A percentile compares a stretch with the other conserved stretches of the same genome.
These are phyloP conservation scores for Myotis yumanensis DNA, from an alignment of 2,113 vertebrate genomes.

Conservation along the genomic window DNA sequence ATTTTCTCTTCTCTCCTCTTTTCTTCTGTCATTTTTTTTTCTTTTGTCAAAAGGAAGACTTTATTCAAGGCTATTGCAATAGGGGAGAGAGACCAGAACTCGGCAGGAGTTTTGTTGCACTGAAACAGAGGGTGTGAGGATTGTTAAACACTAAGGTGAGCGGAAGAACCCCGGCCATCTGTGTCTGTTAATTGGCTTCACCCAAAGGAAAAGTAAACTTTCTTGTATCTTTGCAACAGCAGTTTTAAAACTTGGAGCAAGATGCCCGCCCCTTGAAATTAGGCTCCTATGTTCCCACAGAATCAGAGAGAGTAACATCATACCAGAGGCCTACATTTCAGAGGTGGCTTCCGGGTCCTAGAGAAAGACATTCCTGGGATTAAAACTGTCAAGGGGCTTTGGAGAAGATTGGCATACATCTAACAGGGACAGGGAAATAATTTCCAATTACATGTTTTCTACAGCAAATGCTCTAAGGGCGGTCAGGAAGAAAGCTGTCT, in stretches of 20 bases:
- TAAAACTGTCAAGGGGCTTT: background rate
- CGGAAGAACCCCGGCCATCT: background rate
- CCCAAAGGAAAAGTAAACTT: background rate
- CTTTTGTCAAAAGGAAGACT: background rate
- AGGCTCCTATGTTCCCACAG: background rate
- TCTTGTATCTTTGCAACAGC: background rate
- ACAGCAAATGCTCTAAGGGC: background rate
- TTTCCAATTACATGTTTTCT: background rate
- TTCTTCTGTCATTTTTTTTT: background rate
- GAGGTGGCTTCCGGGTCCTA: background rate
- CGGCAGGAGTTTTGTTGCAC: background rate
- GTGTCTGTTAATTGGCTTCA: background rate
- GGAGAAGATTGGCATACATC: background rate
- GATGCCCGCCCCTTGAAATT: background rate
- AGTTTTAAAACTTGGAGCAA: background rate
- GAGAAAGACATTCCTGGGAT: background rate
- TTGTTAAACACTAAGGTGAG: background rate
- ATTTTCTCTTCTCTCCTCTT: background rate
- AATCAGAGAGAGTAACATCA: background rate
- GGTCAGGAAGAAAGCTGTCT: background rate
- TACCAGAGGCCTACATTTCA: background rate
- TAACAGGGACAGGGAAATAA: background rate
- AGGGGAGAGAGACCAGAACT: background rate
- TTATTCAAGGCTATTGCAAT: background rate
- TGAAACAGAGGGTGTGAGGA: background rate